Evolutionary conservation across 2,888 invertebrate species (phyloP).

Genomic region (Allophyes oxyacanthae): DNA sequence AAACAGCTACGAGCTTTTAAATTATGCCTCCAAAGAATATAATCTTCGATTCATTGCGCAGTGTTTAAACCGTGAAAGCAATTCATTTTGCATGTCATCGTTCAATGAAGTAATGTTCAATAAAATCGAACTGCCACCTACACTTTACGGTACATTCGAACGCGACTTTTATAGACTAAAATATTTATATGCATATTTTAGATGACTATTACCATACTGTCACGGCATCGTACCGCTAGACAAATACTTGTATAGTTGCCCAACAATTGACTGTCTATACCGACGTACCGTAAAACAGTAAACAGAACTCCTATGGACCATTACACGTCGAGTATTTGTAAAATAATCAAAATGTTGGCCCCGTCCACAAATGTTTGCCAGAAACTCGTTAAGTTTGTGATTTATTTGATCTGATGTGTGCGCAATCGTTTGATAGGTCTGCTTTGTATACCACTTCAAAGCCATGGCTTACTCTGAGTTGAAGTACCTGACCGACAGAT

Average conservation of each 20-base stretch:
- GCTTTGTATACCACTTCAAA: conserved; percentile 74
- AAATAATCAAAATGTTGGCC: conserved; percentile 80
- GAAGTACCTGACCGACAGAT: conserved; percentile 49
- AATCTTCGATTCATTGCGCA: conserved; percentile 53
- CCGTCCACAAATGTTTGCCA: conserved; percentile 80
- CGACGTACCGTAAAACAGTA: conserved; percentile 78
- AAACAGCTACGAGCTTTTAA: conserved; percentile 65
- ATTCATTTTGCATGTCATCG: conserved; percentile 78
- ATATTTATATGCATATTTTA: conserved; percentile 81
- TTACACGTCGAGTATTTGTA: conserved; percentile 84
- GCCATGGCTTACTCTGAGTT: conserved; percentile 55
- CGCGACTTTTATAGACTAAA: conserved; percentile 69
- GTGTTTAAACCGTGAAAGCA: conserved; percentile 51
- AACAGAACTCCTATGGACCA: conserved; percentile 81
- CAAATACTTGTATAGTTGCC: conserved; percentile 76
- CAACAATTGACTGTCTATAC: conserved; percentile 73
- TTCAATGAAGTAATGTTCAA: conserved; percentile 67
- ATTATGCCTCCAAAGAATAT: conserved; percentile 63
- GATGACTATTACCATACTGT: conserved; percentile 72
- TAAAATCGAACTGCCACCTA: conserved; percentile 51
- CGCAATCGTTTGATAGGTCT: conserved; percentile 77
- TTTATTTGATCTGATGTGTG: conserved; percentile 81
- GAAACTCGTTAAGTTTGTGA: conserved; percentile 82
- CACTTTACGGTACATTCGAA: conserved; percentile 64
- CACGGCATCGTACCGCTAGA: conserved; percentile 72